Conservation (phyloP, 1,140 invertebrate species). For the Drosophila ohnishii region DNA sequence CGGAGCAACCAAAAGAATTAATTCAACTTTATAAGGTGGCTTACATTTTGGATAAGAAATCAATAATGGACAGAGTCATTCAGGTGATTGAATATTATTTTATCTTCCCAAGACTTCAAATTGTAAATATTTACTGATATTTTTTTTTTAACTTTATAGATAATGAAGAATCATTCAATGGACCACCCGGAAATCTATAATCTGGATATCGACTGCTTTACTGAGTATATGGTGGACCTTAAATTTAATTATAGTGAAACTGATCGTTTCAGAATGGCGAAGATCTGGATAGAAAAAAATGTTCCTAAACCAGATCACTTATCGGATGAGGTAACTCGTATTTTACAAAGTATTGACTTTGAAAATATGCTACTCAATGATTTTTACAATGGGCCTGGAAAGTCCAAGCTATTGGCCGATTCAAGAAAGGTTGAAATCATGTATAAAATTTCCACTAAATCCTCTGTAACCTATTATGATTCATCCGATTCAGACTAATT, state of each 20-base stretch:
- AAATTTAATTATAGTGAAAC: background rate
- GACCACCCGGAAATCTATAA: background rate
- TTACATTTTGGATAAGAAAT: background rate
- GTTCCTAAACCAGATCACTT: background rate
- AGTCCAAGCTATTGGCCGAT: slow-evolving; percentile 6
- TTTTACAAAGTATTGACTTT: background rate
- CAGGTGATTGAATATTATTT: background rate
- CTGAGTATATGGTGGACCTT: background rate
- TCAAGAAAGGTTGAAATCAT: slow-evolving; percentile 3
- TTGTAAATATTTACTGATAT: background rate
- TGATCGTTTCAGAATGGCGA: background rate
- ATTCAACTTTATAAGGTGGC: background rate
- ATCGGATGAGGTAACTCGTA: background rate
- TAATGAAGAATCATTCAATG: background rate
- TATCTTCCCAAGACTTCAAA: background rate
- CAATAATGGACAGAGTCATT: background rate
- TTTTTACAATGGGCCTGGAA: slow-evolving; percentile 3
- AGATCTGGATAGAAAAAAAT: background rate
- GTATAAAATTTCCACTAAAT: background rate
- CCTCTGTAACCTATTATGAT: too few relatives aligned
- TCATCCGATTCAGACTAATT: too few relatives aligned
- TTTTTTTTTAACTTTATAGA: background rate
- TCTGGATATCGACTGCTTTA: background rate
- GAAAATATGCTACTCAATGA: background rate
- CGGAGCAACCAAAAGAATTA: background rate